phyloP scores from a whole-genome alignment of 2,113 vertebrate genomes.

The Halichoerus grypus region DNA sequence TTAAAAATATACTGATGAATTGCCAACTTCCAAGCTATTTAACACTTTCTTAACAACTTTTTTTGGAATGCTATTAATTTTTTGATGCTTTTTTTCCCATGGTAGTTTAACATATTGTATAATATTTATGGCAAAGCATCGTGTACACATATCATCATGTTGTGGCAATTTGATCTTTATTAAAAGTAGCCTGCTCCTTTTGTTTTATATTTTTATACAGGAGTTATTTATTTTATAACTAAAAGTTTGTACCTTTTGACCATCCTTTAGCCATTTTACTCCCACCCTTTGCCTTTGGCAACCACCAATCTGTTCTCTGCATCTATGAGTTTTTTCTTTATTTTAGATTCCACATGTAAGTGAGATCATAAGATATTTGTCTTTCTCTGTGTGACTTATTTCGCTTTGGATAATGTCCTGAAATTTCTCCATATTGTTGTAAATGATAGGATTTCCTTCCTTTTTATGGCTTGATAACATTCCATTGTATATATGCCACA shows the following conservation, averaged over 20 bases:
- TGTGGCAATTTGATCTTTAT: constrained; percentile 75
- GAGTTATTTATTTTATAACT: background rate
- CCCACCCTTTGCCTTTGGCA: background rate
- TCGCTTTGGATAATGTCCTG: background rate
- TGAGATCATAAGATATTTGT: background rate
- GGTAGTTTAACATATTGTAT: constrained; percentile 51
- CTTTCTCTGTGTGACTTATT: background rate
- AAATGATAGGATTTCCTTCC: background rate
- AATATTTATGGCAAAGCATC: constrained; percentile 77
- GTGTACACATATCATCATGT: constrained; percentile 58
- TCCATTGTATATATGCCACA: background rate
- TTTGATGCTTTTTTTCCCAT: constrained; percentile 60
- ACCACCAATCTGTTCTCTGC: background rate
- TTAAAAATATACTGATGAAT: background rate
- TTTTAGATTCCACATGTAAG: background rate
- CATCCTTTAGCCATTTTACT: background rate
- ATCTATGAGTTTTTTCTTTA: background rate
- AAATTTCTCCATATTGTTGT: background rate
- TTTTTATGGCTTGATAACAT: background rate
- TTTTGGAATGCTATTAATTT: constrained; percentile 64
- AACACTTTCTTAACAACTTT: constrained; percentile 13
- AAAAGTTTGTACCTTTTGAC: background rate
- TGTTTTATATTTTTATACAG: background rate
- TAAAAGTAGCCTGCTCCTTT: constrained; percentile 77
- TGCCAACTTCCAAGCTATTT: constrained; percentile 27